A percentile compares a stretch with the other conserved stretches of the same genome.
These are phyloP conservation scores for Pachyramphus minor DNA, from an alignment of 2,113 vertebrate genomes.

Conservation along the genomic window DNA sequence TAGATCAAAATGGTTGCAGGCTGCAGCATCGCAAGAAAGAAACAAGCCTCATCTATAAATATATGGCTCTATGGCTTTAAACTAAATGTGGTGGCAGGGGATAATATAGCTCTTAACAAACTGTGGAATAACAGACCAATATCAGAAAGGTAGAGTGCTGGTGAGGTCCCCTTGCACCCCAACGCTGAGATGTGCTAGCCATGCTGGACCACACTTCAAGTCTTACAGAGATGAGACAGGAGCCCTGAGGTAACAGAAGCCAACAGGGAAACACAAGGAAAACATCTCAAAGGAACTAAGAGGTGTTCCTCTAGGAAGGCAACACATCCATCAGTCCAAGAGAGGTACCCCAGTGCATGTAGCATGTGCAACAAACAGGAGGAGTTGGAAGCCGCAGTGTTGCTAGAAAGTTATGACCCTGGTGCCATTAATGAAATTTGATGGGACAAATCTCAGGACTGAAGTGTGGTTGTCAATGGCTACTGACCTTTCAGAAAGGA, in stretches of 20 bases:
- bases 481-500: background rate
- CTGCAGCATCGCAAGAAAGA: background rate
- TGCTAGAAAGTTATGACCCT: background rate
- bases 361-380: background rate
- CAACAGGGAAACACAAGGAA: background rate
- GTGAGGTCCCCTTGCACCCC: rapidly evolving
- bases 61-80: background rate
- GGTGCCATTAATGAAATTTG: background rate
- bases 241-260: background rate
- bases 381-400: background rate
- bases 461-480: background rate
- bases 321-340: background rate
- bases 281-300: background rate
- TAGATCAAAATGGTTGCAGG: background rate
- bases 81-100: background rate
- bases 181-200: background rate
- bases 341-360: background rate
- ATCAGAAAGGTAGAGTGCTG: background rate
- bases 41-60: background rate
- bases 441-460: background rate
- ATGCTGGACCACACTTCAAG: rapidly evolving
- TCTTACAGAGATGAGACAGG: background rate
- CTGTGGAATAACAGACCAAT: background rate
- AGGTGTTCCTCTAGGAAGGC: background rate
- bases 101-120: background rate